phyloP scores from a whole-genome alignment of 1,140 invertebrate genomes.

The Colletes latitarsis region DNA sequence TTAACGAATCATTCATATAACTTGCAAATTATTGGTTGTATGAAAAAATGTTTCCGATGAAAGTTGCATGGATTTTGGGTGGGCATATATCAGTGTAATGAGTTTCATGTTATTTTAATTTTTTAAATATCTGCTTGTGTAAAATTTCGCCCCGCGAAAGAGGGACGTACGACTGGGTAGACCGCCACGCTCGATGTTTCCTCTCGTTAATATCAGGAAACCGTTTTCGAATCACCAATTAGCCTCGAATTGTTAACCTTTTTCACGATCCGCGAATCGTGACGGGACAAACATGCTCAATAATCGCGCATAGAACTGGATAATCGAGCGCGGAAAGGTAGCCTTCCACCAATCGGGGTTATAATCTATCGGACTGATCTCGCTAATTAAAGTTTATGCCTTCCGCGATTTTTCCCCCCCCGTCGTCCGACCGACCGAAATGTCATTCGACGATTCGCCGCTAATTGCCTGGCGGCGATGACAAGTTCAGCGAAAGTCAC shows the following conservation, averaged over 20 bases:
- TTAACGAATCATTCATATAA: too few species aligned
- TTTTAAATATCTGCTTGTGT: too few species aligned
- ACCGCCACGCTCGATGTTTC: not conserved
- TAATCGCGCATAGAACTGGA: slow-evolving; percentile 11
- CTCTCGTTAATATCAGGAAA: slow-evolving; percentile 36
- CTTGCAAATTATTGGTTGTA: too few species aligned
- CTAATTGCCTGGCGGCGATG: slow-evolving; percentile 47
- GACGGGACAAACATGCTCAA: slow-evolving; percentile 6
- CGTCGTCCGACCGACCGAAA: slow-evolving; percentile 24
- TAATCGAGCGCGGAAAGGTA: not conserved
- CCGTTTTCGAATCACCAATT: slow-evolving; percentile 24
- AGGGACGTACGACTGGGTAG: too few species aligned
- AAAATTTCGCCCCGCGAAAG: too few species aligned
- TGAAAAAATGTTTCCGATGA: too few species aligned
- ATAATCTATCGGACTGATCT: slow-evolving; percentile 9
- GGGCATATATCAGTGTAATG: too few species aligned
- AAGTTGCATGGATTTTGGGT: too few species aligned
- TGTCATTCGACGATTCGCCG: slow-evolving; percentile 30
- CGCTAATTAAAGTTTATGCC: slow-evolving; percentile 30
- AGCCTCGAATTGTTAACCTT: slow-evolving; percentile 22
- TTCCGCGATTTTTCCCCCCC: not conserved
- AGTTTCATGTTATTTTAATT: too few species aligned
- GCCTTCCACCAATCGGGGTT: not conserved
- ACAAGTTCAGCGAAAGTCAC: slow-evolving; percentile 33
- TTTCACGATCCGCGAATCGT: not conserved